A percentile compares a stretch with the other conserved stretches of the same genome.
Conservation (phyloP, 2,797 vertebrate species). For the Onychomys arenicola region DNA sequence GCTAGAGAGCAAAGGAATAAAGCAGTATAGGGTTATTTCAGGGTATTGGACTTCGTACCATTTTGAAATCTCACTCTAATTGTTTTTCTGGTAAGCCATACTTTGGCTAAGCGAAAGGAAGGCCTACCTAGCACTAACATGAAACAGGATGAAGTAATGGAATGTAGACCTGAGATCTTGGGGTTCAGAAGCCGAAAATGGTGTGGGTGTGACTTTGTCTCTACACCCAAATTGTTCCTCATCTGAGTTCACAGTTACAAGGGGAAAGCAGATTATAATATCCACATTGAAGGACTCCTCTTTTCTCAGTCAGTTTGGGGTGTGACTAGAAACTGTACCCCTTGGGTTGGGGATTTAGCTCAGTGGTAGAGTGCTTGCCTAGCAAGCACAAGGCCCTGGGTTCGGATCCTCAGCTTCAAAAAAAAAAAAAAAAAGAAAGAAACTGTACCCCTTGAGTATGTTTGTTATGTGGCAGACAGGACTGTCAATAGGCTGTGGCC, state of each 20-base stretch:
- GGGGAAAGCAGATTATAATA: not conserved
- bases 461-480: not conserved
- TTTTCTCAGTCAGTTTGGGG: not conserved
- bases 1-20: not conserved
- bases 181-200: not conserved
- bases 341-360: too few relatives aligned
- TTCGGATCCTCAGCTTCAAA: too few relatives aligned
- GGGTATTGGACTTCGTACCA: not conserved
- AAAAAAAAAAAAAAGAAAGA: too few relatives aligned
- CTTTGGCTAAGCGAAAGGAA: slow-evolving; percentile 3
- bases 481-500: not conserved
- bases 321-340: not conserved
- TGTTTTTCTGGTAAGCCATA: not conserved
- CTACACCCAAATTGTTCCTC: not conserved
- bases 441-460: not conserved
- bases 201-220: not conserved
- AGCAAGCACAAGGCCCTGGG: too few relatives aligned
- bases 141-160: not conserved
- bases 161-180: not conserved
- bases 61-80: slow-evolving; percentile 3
- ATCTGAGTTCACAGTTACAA: not conserved
- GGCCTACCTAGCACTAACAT: not conserved
- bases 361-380: too few relatives aligned
- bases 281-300: not conserved
- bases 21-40: not conserved